phyloP scores from a whole-genome alignment of 2,113 vertebrate species.

The Gallinago media region DNA sequence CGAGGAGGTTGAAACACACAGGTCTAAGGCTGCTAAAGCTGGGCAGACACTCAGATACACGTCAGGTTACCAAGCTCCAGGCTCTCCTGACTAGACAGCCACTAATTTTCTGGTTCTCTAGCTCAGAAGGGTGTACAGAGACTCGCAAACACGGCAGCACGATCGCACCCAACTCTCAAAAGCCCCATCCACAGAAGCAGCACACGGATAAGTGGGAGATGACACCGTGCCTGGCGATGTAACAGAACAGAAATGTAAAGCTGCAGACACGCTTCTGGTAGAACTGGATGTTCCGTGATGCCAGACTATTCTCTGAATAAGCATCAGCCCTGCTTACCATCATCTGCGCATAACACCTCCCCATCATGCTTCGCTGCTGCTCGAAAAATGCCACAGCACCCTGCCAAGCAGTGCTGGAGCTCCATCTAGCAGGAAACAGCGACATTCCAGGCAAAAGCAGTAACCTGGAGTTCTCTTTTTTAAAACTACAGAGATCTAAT shows the following conservation, averaged over 20 bases:
- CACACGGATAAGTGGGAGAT: background rate
- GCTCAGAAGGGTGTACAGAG: background rate
- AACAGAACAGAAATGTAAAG: background rate
- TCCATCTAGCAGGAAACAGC: slow-evolving; percentile 62
- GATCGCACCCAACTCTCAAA: background rate
- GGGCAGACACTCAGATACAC: background rate
- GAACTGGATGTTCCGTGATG: background rate
- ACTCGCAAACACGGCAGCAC: background rate
- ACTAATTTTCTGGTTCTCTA: background rate
- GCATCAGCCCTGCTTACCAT: background rate
- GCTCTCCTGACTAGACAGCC: background rate
- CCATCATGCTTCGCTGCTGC: background rate
- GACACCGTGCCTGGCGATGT: background rate
- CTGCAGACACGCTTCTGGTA: background rate
- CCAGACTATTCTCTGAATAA: background rate
- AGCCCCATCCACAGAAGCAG: background rate
- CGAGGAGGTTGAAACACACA: background rate
- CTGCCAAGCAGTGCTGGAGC: slow-evolving; percentile 18
- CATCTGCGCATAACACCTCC: background rate
- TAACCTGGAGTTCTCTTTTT: background rate
- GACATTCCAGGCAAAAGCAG: background rate
- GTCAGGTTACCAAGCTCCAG: background rate
- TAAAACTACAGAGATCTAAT: background rate
- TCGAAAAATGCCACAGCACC: fast-evolving
- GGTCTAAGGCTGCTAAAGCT: background rate